A percentile compares a stretch with the other conserved stretches of the same genome.
These are phyloP conservation scores for Galago senegalensis DNA, from an alignment of 2,797 vertebrate genomes.

Conservation along the genomic window DNA sequence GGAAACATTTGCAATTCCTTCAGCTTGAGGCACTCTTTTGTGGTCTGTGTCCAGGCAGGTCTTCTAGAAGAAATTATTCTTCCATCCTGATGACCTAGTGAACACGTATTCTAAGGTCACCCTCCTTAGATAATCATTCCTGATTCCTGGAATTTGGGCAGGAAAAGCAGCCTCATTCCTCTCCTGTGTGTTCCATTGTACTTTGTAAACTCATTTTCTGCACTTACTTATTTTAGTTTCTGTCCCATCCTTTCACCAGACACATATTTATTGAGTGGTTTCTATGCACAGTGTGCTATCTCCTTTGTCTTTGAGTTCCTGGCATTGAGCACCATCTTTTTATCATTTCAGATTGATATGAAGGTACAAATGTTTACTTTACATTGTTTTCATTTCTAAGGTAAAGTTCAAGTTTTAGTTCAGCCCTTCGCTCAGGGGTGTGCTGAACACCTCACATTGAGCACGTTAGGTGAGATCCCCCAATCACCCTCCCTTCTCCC, in stretches of 20 bases:
- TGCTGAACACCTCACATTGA: too few species aligned
- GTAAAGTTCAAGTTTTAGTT: too few species aligned
- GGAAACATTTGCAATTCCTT: not conserved
- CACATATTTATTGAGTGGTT: not conserved
- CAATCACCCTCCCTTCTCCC: too few species aligned
- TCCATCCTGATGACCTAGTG: not conserved
- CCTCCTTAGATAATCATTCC: not conserved
- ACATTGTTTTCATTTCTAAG: too few species aligned
- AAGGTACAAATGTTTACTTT: too few species aligned
- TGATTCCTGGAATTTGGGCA: not conserved
- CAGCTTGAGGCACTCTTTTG: fast-evolving
- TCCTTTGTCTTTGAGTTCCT: not conserved
- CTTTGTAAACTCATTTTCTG: not conserved
- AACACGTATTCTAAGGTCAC: not conserved
- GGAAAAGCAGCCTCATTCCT: not conserved
- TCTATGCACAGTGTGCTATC: not conserved
- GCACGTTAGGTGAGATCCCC: too few species aligned
- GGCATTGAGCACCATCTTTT: not conserved
- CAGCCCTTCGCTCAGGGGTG: too few species aligned
- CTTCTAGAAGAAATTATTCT: not conserved
- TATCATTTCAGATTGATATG: too few species aligned
- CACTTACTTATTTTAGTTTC: conserved; percentile 9
- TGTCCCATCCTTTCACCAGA: conserved; percentile 16
- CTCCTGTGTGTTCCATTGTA: not conserved
- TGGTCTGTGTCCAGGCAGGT: not conserved